Evolutionary conservation across 2,113 vertebrate genomes (phyloP).

Genomic region (Neogale vison): DNA sequence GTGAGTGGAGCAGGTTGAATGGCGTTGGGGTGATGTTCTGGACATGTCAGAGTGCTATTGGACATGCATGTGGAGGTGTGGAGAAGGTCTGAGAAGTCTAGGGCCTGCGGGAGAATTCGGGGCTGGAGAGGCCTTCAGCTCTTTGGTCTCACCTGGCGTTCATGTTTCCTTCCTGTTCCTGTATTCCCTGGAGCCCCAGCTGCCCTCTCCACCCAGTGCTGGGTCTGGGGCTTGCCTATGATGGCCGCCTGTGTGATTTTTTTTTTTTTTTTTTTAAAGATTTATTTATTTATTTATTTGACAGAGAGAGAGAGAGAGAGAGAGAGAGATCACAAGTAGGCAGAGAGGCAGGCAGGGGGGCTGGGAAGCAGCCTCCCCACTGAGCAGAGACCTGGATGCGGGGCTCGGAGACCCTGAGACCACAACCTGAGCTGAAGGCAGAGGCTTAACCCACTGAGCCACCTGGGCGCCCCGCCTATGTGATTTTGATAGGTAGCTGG

Average conservation of each 20-base stretch:
- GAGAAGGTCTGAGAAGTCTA: not conserved
- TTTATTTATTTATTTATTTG: too few relatives aligned
- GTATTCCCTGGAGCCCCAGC: not conserved
- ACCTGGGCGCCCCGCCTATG: too few relatives aligned
- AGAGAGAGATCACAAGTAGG: too few relatives aligned
- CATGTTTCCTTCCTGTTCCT: not conserved
- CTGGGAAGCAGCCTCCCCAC: too few relatives aligned
- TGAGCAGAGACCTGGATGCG: too few relatives aligned
- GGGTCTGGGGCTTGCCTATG: not conserved
- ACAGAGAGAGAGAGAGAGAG: too few relatives aligned
- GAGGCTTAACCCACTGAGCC: too few relatives aligned
- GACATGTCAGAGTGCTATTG: accelerated
- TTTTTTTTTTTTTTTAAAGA: too few relatives aligned
- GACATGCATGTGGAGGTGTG: not conserved
- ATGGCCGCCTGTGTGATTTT: not conserved
- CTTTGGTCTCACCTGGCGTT: not conserved
- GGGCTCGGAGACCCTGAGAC: too few relatives aligned
- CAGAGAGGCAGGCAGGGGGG: too few relatives aligned
- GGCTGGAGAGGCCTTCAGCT: not conserved
- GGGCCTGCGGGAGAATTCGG: not conserved
- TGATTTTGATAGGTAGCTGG: not conserved
- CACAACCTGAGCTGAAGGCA: too few relatives aligned
- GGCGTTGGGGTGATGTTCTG: not conserved
- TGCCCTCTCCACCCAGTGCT: not conserved
- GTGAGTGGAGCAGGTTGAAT: not conserved